Evolutionary conservation across 2,113 vertebrate genomes (phyloP).

Genomic region (Ctenodactylus gundi): DNA sequence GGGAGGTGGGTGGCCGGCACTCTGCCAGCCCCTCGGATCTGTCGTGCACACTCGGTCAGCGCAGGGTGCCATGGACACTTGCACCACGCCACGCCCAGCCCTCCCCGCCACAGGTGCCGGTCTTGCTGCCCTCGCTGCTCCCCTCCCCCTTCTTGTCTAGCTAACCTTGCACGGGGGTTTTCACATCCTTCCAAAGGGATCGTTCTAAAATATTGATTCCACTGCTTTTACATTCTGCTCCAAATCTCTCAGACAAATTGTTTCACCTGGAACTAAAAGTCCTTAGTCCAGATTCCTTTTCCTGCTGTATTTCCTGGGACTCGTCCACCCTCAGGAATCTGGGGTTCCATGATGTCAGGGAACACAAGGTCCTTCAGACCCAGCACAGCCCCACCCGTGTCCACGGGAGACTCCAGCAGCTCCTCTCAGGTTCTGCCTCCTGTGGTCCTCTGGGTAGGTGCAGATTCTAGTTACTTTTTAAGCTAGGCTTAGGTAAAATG

Average conservation of each 20-base stretch:
- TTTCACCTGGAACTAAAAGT: background rate
- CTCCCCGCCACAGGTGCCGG: too few relatives aligned
- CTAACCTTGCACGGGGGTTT: background rate
- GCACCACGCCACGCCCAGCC: too few relatives aligned
- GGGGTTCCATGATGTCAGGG: background rate
- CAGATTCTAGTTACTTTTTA: background rate
- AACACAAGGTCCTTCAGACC: background rate
- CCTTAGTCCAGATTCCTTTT: background rate
- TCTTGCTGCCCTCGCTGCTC: too few relatives aligned
- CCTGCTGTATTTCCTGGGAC: background rate
- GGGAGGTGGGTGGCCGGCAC: too few relatives aligned
- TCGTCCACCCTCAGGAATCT: background rate
- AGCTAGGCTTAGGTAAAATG: background rate
- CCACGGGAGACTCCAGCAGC: background rate
- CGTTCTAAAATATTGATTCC: slow-evolving; percentile 62
- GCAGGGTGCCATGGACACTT: too few relatives aligned
- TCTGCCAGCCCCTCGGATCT: too few relatives aligned
- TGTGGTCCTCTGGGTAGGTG: background rate
- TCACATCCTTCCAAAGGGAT: slow-evolving; percentile 43
- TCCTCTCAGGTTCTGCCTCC: background rate
- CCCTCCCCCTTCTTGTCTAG: slow-evolving; percentile 13
- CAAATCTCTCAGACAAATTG: slow-evolving; percentile 6
- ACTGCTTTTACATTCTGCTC: slow-evolving; percentile 12
- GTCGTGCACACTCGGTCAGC: too few relatives aligned
- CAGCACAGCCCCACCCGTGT: background rate